These are phyloP conservation scores for Propithecus deckenii DNA, from an alignment of 2,797 vertebrate genomes.

Conservation along the genomic window DNA sequence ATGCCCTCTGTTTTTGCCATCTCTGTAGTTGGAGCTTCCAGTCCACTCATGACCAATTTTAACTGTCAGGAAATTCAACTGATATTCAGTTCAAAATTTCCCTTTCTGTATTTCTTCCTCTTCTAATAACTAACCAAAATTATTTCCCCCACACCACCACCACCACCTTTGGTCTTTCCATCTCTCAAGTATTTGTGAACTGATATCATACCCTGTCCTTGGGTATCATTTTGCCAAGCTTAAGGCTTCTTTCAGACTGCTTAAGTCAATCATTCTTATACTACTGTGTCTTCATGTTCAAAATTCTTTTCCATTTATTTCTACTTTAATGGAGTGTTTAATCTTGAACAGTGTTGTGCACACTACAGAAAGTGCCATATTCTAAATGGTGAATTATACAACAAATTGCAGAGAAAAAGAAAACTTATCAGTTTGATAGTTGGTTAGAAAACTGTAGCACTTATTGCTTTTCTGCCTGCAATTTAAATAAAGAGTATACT, in stretches of 20 bases:
- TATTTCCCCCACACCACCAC: neutral
- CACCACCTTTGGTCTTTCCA: neutral
- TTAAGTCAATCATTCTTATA: neutral
- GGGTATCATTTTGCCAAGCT: slow-evolving; percentile 26
- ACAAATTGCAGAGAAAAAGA: neutral
- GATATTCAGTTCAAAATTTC: slow-evolving; percentile 29
- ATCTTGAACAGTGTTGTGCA: neutral
- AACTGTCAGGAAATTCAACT: neutral
- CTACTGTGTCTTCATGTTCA: neutral
- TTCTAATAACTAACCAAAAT: slow-evolving; percentile 43
- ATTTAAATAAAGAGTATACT: slow-evolving; percentile 40
- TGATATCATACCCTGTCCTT: neutral
- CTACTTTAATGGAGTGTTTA: neutral
- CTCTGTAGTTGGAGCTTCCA: neutral
- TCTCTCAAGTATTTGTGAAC: slow-evolving; percentile 44
- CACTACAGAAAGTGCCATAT: neutral
- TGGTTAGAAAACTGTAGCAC: neutral
- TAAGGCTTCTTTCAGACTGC: neutral
- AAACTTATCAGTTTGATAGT: neutral
- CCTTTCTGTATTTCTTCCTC: slow-evolving; percentile 9
- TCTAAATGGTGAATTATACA: neutral
- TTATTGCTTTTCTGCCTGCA: neutral
- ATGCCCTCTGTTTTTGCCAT: neutral
- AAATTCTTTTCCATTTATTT: slow-evolving; percentile 3
- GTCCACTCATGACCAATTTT: neutral